Percentiles rank a stretch among this genome's conserved stretches.
Conservation (phyloP, 1,140 invertebrate genomes). For the Cheumatopsyche charites region DNA sequence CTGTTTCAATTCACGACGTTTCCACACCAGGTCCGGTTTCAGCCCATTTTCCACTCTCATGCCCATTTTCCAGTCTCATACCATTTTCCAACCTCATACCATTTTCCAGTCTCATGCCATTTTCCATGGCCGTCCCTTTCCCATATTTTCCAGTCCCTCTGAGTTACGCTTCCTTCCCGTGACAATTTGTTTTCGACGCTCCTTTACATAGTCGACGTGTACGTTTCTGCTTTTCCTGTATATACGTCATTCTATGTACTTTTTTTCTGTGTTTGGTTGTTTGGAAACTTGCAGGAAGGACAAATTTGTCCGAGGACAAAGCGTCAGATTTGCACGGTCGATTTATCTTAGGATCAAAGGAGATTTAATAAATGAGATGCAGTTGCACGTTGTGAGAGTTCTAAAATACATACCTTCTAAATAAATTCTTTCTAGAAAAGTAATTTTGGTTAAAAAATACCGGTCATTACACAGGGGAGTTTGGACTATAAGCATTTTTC, state of each 20-base stretch:
- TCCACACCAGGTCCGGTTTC: neutral
- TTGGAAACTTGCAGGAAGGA: neutral
- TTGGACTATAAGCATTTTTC: too few relatives aligned
- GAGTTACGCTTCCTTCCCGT: neutral
- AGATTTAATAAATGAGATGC: too few relatives aligned
- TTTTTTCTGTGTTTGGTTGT: neutral
- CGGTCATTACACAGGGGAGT: too few relatives aligned
- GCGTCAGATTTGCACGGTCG: too few relatives aligned
- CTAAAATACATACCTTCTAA: too few relatives aligned
- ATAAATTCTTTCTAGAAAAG: too few relatives aligned
- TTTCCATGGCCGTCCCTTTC: neutral
- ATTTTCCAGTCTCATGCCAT: too few relatives aligned
- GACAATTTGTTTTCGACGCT: conserved; percentile 7
- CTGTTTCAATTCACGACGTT: conserved; percentile 9
- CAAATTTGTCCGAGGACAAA: neutral
- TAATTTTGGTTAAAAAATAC: too few relatives aligned
- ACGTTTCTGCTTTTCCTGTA: neutral
- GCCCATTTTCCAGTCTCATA: conserved; percentile 2
- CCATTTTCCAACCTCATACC: too few relatives aligned
- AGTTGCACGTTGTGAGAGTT: too few relatives aligned
- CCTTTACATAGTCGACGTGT: neutral
- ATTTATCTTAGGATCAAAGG: too few relatives aligned
- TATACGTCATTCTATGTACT: neutral
- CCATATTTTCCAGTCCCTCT: neutral
- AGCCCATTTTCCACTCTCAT: neutral